These are phyloP conservation scores for Bombycilla garrulus DNA, from an alignment of 2,113 vertebrate genomes.

Conservation along the genomic window DNA sequence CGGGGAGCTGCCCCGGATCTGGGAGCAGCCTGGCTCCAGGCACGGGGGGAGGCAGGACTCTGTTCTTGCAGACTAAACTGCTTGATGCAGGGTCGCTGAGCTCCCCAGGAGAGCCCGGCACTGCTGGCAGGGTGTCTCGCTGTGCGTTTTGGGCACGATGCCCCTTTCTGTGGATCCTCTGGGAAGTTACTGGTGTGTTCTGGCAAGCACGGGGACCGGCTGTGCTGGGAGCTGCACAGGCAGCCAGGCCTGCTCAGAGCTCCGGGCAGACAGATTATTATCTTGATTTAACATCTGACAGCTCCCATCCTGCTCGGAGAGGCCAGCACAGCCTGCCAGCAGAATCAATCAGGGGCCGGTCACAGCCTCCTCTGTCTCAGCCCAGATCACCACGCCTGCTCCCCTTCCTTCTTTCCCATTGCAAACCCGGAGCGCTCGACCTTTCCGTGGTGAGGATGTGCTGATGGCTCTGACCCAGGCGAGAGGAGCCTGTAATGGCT, in stretches of 20 bases:
- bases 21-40: background rate
- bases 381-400: background rate
- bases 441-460: background rate
- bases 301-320: background rate
- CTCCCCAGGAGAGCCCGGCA: background rate
- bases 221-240: background rate
- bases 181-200: background rate
- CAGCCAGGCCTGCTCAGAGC: slow-evolving; percentile 12
- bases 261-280: background rate
- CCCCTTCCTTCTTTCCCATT: background rate
- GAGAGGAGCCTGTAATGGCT: background rate
- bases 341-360: background rate
- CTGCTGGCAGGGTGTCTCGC: background rate
- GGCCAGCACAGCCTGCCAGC: background rate
- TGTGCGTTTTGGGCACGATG: background rate
- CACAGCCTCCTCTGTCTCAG: background rate
- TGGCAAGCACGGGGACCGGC: rapidly evolving
- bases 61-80: rapidly evolving
- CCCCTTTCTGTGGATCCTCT: background rate
- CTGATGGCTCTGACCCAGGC: background rate
- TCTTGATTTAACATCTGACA: slow-evolving; percentile 15
- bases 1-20: background rate
- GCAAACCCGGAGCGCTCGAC: background rate
- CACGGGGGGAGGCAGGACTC: background rate
- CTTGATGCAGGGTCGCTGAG: background rate